These are phyloP conservation scores for Brachyopa scutellaris DNA, from an alignment of 2,888 invertebrate species.

Conservation along the genomic window DNA sequence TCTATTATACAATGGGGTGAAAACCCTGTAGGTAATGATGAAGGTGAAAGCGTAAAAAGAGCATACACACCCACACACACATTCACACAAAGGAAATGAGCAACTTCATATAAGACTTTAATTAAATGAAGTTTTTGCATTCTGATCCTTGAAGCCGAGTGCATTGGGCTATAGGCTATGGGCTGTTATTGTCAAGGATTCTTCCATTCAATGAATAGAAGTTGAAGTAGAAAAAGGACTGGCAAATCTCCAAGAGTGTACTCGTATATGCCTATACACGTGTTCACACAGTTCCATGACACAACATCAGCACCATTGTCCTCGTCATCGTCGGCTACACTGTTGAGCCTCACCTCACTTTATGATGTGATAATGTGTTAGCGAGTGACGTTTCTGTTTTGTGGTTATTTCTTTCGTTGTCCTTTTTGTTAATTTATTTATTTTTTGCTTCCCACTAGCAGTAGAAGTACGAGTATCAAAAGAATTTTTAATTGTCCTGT, in stretches of 20 bases:
- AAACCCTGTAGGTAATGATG: constrained; percentile 6
- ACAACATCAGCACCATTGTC: constrained; percentile 54
- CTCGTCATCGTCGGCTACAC: constrained; percentile 18
- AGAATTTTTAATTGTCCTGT: constrained; percentile 69
- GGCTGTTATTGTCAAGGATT: constrained; percentile 41
- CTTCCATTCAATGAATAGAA: constrained; percentile 25
- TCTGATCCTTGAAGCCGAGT: constrained; percentile 60
- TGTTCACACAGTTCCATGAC: constrained; percentile 59
- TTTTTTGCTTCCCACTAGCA: constrained; percentile 28
- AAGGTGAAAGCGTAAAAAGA: constrained; percentile 37
- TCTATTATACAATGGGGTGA: not conserved
- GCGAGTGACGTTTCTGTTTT: constrained; percentile 59
- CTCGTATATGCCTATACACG: no score
- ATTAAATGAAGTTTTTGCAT: constrained; percentile 72
- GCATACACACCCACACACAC: not conserved
- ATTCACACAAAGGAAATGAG: constrained; percentile 43
- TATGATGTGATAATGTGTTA: constrained; percentile 68
- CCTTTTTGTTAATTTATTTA: not conserved
- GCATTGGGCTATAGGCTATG: no score
- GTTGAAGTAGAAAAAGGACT: not conserved
- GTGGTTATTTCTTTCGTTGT: constrained; percentile 8
- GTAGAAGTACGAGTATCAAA: constrained; percentile 55
- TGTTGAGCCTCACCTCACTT: constrained; percentile 65
- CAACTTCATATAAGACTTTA: constrained; percentile 70
- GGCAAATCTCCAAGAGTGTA: constrained; percentile 65